Evolutionary conservation across 2,888 invertebrate species (phyloP), one percentile per base, ranked within the genome.

Genomic region (Augiades crinisus): DNA sequence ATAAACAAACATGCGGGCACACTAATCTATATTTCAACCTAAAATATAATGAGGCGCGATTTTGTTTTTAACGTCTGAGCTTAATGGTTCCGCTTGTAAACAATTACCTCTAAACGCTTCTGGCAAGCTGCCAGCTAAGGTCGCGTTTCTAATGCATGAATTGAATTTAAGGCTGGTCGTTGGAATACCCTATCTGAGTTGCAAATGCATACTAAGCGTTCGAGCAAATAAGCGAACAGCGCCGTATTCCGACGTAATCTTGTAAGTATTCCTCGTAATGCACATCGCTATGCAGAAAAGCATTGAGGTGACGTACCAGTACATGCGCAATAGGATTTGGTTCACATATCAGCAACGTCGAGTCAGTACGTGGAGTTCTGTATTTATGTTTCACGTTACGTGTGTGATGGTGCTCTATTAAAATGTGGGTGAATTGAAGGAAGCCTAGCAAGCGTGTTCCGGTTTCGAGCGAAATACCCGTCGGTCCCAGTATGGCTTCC

Each of bases 381-480:
- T 36, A 22, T 21, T 30, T 33, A 19, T 27, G 30, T 38, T 21
- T 22, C 13, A 38, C 22, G 16, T 33, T 38, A 51, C 31, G 7
- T 38, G 34, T 40, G 37, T 46, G 37, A 63, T 61, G 59, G 50
- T 61, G 61, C 59, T 68, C 62, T 59, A 63, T 62, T 67, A 64
- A 63, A 73, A 77, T 80, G 68, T 78, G 78, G 80, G 81, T 82
- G 81, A 81, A 78, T 78, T 72, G 72, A 77, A 75, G 74, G 86
- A 86, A 87, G 73, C 84, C 81, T 63, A 65, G 64, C 72, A 75
- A 81, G 76, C 59, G 58, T 78, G 86, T 88, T 87, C 87, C 87
- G 87, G 86, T 83, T 87, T 76, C 72, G 61, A 76, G 72, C 70
- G 71, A 65, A 46, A 66, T 67, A 65, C 64, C 65, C 67, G 65